Conservation (phyloP, 2,797 vertebrate genomes). For the Falco cherrug region DNA sequence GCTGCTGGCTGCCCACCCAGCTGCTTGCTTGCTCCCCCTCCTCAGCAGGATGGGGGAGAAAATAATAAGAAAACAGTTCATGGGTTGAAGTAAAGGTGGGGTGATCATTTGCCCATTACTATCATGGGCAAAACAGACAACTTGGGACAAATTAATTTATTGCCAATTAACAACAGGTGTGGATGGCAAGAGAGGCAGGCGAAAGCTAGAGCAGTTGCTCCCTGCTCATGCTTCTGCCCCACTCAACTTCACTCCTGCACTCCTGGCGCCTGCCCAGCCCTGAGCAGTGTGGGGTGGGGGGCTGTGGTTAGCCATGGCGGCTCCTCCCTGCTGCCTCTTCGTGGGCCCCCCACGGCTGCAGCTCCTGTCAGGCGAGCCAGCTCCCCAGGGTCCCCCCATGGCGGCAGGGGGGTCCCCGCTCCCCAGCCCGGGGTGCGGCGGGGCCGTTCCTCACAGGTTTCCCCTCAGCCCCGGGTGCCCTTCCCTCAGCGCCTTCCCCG, state of each 20-base stretch:
- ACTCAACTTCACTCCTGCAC: neutral
- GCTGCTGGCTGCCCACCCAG: neutral
- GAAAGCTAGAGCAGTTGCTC: neutral
- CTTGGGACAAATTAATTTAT: too few relatives aligned
- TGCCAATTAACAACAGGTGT: neutral
- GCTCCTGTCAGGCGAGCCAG: too few relatives aligned
- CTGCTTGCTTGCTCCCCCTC: rapidly evolving
- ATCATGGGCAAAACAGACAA: neutral
- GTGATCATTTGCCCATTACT: neutral
- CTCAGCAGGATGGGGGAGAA: neutral
- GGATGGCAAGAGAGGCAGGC: neutral
- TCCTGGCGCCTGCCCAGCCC: rapidly evolving
- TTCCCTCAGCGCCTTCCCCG: too few relatives aligned
- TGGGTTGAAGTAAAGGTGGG: neutral
- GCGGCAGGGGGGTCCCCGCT: too few relatives aligned
- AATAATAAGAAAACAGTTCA: neutral
- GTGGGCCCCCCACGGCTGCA: neutral
- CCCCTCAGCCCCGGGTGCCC: too few relatives aligned
- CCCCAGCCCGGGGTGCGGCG: too few relatives aligned
- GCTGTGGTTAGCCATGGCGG: rapidly evolving
- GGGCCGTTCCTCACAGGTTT: too few relatives aligned
- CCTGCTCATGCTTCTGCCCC: rapidly evolving
- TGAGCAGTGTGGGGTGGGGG: rapidly evolving
- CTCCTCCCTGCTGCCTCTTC: neutral
- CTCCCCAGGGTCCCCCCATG: too few relatives aligned